These are phyloP conservation scores for Thaumetopoea pityocampa DNA, from an alignment of 1,140 invertebrate species.

Conservation along the genomic window DNA sequence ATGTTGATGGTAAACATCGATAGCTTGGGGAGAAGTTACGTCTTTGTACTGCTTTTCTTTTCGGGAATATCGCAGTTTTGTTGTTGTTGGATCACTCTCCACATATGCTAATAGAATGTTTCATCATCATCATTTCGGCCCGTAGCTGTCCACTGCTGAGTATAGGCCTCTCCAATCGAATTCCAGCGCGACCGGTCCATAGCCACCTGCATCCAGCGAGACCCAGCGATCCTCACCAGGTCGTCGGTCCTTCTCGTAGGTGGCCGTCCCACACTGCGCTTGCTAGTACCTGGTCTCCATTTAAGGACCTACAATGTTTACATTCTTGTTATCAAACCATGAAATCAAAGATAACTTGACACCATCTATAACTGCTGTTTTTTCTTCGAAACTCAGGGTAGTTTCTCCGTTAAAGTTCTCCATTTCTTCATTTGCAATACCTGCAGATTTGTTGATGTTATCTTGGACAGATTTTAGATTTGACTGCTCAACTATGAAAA, in stretches of 20 bases:
- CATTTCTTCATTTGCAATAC: slow-evolving; percentile 30
- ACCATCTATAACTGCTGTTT: slow-evolving; percentile 26
- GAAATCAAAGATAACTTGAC: slow-evolving; percentile 31
- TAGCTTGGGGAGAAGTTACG: slow-evolving; percentile 18
- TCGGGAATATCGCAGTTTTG: slow-evolving; percentile 24
- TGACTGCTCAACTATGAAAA: background rate
- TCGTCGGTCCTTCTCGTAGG: no score
- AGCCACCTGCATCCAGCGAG: no score
- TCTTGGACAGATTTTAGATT: slow-evolving; percentile 3
- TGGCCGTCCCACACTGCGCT: no score
- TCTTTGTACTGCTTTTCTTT: slow-evolving; percentile 16
- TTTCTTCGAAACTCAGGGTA: slow-evolving; percentile 22
- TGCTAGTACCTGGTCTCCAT: no score
- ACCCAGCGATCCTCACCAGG: no score
- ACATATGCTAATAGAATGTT: slow-evolving; percentile 42
- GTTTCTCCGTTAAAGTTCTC: slow-evolving; percentile 36
- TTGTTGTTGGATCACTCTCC: slow-evolving; percentile 28
- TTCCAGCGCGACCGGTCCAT: no score
- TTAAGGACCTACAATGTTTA: no score
- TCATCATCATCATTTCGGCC: no score
- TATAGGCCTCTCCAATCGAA: no score
- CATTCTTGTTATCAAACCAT: slow-evolving; percentile 36
- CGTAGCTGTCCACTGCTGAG: no score
- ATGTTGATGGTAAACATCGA: slow-evolving; percentile 35
- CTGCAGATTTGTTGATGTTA: background rate